phyloP scores from a whole-genome alignment of 2,888 invertebrate genomes.

The Lordiphosa fenestrarum region DNA sequence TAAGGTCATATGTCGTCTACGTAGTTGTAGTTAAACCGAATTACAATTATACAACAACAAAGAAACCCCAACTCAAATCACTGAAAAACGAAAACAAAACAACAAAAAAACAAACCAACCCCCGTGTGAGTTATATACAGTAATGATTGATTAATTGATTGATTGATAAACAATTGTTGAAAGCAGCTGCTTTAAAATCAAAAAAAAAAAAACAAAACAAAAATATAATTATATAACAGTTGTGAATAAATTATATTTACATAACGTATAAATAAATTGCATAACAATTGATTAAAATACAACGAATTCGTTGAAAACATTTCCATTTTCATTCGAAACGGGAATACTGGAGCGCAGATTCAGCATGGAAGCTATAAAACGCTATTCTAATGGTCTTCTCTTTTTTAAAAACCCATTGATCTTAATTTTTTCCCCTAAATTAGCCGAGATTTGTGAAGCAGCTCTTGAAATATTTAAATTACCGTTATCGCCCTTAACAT shows the following conservation, averaged over 20 bases:
- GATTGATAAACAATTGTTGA: constrained; percentile 55
- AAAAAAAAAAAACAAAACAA: constrained; percentile 37
- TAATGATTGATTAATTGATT: constrained; percentile 36
- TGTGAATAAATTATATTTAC: constrained; percentile 72
- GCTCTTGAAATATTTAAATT: too few species aligned
- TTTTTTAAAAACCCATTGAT: too few species aligned
- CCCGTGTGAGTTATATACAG: constrained; percentile 55
- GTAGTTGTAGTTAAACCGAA: constrained; percentile 63
- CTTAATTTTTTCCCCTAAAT: too few species aligned
- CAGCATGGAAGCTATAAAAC: too few species aligned
- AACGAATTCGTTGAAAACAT: constrained; percentile 6
- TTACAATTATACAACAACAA: constrained; percentile 51
- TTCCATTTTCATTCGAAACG: not conserved
- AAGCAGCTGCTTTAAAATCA: constrained; percentile 66
- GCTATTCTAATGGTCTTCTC: too few species aligned
- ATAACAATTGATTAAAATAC: constrained; percentile 72
- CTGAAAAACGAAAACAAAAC: constrained; percentile 16
- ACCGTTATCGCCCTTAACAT: too few species aligned
- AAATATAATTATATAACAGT: constrained; percentile 69
- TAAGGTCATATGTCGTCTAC: constrained; percentile 53
- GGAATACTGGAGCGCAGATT: too few species aligned
- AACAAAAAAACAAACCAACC: constrained; percentile 31
- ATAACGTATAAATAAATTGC: constrained; percentile 74
- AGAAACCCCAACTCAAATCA: constrained; percentile 12
- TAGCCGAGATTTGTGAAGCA: too few species aligned